phyloP scores from a whole-genome alignment of 2,888 invertebrate species.

The Keiferia lycopersicella region DNA sequence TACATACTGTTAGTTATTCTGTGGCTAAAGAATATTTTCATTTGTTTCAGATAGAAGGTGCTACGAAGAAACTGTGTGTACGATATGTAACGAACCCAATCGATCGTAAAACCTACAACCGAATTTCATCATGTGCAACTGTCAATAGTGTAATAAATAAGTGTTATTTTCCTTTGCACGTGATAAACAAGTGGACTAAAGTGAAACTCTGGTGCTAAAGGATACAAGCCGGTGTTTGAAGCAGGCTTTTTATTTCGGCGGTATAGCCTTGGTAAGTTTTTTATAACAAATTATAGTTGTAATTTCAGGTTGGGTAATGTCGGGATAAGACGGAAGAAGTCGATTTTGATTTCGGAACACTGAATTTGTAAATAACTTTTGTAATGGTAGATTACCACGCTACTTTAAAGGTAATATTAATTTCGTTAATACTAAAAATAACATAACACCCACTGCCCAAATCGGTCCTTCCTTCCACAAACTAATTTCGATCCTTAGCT shows the following conservation, averaged over 20 bases:
- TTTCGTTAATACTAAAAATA: too few species aligned
- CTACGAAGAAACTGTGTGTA: background rate
- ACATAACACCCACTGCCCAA: too few species aligned
- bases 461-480: too few species aligned
- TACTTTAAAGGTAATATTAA: too few species aligned
- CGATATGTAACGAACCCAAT: constrained; percentile 28
- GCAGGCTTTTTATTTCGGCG: constrained; percentile 48
- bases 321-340: background rate
- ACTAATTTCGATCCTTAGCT: too few species aligned
- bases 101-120: constrained; percentile 10
- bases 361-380: background rate
- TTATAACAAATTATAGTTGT: constrained; percentile 8
- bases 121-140: constrained; percentile 31
- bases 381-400: background rate
- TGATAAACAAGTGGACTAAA: constrained; percentile 41
- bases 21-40: background rate
- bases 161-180: constrained; percentile 25
- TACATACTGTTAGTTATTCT: too few species aligned
- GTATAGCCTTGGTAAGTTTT: constrained; percentile 62
- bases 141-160: constrained; percentile 32
- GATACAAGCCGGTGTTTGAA: constrained; percentile 43
- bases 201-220: constrained; percentile 44
- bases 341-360: constrained; percentile 6
- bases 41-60: constrained; percentile 55
- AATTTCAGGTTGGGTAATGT: background rate